Conservation (phyloP, 1,140 invertebrate genomes). For the Anadara kagoshimensis region DNA sequence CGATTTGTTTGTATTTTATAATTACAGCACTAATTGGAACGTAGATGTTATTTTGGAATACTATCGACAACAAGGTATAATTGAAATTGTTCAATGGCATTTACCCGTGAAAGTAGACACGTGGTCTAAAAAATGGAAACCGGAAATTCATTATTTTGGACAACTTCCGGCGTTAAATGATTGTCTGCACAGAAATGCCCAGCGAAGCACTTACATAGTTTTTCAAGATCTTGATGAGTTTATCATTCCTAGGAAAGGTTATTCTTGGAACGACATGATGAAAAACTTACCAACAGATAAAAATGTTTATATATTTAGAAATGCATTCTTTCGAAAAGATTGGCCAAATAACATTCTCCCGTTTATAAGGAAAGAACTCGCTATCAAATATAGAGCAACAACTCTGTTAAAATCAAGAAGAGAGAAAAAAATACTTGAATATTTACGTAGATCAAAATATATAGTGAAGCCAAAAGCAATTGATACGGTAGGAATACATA, state of each 20-base stretch:
- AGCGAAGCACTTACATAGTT: conserved; percentile 27
- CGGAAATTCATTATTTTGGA: conserved; percentile 34
- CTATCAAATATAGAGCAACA: neutral
- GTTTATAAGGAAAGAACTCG: conserved; percentile 1
- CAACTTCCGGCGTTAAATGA: conserved; percentile 36
- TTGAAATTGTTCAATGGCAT: conserved; percentile 7
- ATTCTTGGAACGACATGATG: conserved; percentile 13
- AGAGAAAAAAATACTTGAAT: neutral
- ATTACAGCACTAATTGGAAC: neutral
- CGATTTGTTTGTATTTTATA: conserved; percentile 13
- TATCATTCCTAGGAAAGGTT: conserved; percentile 27
- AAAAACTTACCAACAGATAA: neutral
- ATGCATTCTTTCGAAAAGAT: conserved; percentile 1
- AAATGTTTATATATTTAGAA: conserved; percentile 8
- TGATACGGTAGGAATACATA: conserved; percentile 8
- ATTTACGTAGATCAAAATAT: conserved; percentile 7
- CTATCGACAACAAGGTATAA: neutral
- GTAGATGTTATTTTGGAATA: neutral
- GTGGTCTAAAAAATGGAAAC: no score
- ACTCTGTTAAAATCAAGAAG: conserved; percentile 9
- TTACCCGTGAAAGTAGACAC: neutral
- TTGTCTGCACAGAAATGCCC: conserved; percentile 34
- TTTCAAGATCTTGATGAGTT: conserved; percentile 40
- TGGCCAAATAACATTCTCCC: neutral
- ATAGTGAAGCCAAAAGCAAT: conserved; percentile 6